These are phyloP conservation scores for Poeciliopsis turrubarensis DNA, from an alignment of 2,113 vertebrate genomes.

Conservation along the genomic window DNA sequence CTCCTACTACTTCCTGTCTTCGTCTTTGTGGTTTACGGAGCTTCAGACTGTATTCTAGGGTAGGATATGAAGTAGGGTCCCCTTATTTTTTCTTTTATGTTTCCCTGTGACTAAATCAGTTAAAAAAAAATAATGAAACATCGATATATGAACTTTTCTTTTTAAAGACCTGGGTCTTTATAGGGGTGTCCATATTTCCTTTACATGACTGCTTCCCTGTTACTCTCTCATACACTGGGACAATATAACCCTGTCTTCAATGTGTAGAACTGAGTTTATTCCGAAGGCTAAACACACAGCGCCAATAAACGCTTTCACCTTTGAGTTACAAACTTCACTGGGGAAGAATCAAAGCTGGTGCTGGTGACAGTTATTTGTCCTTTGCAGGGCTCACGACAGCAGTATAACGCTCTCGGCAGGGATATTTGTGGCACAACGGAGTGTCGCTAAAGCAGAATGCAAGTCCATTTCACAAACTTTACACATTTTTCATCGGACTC, in stretches of 20 bases:
- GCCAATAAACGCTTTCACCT: too few species aligned
- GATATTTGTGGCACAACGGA: conserved; percentile 9
- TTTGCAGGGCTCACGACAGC: conserved; percentile 33
- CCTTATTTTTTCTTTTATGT: too few species aligned
- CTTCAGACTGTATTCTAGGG: too few species aligned
- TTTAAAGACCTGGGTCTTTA: background rate
- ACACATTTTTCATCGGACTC: too few species aligned
- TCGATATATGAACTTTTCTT: too few species aligned
- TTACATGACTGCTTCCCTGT: background rate
- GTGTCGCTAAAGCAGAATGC: background rate
- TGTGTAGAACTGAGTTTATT: background rate
- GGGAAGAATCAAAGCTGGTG: background rate
- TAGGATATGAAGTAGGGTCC: too few species aligned
- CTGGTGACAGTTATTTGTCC: conserved; percentile 16
- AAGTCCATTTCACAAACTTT: conserved; percentile 2
- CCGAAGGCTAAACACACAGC: background rate
- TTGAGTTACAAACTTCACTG: background rate
- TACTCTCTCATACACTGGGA: background rate
- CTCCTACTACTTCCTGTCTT: too few species aligned
- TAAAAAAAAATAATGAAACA: too few species aligned
- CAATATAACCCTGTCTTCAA: background rate
- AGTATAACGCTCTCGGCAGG: conserved; percentile 7
- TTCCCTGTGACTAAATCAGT: too few species aligned
- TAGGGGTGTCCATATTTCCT: background rate
- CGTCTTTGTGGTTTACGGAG: too few species aligned